Base-by-base conservation (phyloP, 2,113 vertebrate genomes). In the Canis aureus region DNA sequence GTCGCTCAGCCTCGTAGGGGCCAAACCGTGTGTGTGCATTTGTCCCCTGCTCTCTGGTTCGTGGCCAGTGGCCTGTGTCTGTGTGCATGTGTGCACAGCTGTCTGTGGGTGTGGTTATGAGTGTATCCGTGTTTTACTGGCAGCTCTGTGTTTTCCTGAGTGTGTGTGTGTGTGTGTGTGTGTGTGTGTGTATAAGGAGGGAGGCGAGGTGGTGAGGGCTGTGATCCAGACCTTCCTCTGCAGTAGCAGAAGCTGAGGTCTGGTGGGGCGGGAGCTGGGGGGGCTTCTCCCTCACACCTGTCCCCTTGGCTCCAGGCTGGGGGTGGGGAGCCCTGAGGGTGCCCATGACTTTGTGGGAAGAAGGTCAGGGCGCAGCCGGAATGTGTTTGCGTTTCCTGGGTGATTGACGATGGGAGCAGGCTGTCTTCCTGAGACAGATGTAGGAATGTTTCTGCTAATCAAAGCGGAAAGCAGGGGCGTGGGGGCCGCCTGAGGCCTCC, bases 391-490 rank as follows among this genome's bases (percentile, higher is more conserved):
- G 82, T 98, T 98, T 98, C 98, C 97, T 73, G 98, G 98, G 73
- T 97, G 98, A 98, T 43, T 0, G 57, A 94, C 73, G 74, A 78
- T 78, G 57, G 86, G 74, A 94, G 32, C 71, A 91, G 96, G 94
- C 96, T 92, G 97, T 97, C 98, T 98, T 98, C 98, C 97, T 80
- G 27, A 95, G 95, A 98, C 98, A 92, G 97, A 98, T 98, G 98
- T 87, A 96, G 97, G 98, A 98, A 95, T 98, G 98, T 98, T 98
- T 98, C 98, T 96, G 3, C 96, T 98, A 98, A 99, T 98, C 97
- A 98, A 98, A 98, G 98, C 98, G 86, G 98, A 98, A 98, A 98
- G 97, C 97, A 96, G 73, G 71, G 82, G 86, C 5, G 43, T 90
- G 94, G 62, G 89, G 87, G 66, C 83, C 1, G 55, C 53, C 91